phyloP scores from a whole-genome alignment of 2,888 invertebrate genomes.

The Electrophaes corylata region DNA sequence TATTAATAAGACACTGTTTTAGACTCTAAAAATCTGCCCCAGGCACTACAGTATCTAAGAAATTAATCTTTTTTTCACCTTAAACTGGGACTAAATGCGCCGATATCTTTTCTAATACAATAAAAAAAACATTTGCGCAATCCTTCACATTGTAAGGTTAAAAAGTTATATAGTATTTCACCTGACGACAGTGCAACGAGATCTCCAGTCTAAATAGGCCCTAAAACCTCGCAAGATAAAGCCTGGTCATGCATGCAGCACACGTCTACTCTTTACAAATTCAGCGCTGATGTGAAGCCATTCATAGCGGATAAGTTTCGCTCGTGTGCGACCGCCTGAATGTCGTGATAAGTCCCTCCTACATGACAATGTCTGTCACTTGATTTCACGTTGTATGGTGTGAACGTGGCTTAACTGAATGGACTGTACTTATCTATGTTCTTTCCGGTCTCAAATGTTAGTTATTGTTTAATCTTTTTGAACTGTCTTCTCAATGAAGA shows the following conservation, averaged over 20 bases:
- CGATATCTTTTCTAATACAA: no score
- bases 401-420: conserved; percentile 26
- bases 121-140: no score
- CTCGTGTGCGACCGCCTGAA: conserved; percentile 67
- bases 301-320: conserved; percentile 77
- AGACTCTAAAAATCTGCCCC: no score
- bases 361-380: conserved; percentile 67
- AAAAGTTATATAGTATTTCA: background rate
- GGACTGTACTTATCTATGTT: conserved; percentile 26
- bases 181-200: background rate
- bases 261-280: conserved; percentile 82
- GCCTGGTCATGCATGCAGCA: conserved; percentile 71
- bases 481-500: background rate
- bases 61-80: no score
- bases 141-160: background rate
- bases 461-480: background rate
- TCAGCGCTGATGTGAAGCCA: conserved; percentile 75
- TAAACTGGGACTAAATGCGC: no score
- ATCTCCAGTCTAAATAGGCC: conserved; percentile 6
- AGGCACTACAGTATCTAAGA: no score
- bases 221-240: conserved; percentile 64
- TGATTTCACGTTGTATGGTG: conserved; percentile 52
- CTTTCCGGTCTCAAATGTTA: conserved; percentile 18
- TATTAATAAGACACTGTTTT: no score
- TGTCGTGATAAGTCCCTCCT: conserved; percentile 69